These are phyloP conservation scores for Colossoma macropomum DNA, from an alignment of 2,113 vertebrate species.

Conservation along the genomic window DNA sequence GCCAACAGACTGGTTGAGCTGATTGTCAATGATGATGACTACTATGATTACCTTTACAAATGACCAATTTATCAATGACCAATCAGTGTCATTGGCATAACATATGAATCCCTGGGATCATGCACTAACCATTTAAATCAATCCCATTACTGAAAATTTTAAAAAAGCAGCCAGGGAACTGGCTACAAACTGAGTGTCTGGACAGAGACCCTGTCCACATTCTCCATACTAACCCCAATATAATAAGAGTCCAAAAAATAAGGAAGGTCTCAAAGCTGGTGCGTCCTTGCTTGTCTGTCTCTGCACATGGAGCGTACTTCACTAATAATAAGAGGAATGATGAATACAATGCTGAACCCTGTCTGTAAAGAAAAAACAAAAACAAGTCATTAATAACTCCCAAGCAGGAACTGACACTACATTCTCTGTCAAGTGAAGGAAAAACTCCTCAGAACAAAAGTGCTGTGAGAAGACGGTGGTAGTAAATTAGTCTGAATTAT, in stretches of 20 bases:
- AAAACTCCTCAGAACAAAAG: too few relatives aligned
- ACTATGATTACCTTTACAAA: too few relatives aligned
- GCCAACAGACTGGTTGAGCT: not conserved
- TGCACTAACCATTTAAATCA: slow-evolving; percentile 9
- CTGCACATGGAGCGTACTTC: slow-evolving; percentile 80
- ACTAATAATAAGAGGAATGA: slow-evolving; percentile 82
- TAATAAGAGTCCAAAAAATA: not conserved
- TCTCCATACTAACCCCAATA: not conserved
- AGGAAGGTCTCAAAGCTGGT: slow-evolving; percentile 67
- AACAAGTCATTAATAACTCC: not conserved
- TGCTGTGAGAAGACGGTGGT: too few relatives aligned
- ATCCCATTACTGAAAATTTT: not conserved
- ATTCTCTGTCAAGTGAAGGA: too few relatives aligned
- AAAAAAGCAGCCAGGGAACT: slow-evolving; percentile 17
- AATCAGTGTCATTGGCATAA: not conserved
- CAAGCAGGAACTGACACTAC: not conserved
- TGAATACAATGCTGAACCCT: slow-evolving; percentile 86
- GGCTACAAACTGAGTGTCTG: not conserved
- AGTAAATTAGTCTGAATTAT: too few relatives aligned
- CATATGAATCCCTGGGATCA: not conserved
- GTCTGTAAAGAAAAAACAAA: slow-evolving; percentile 76
- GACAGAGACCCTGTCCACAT: not conserved
- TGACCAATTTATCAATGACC: not conserved
- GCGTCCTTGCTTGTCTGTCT: slow-evolving; percentile 64
- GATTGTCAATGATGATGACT: slow-evolving; percentile 15